Conservation (phyloP, 2,888 invertebrate genomes). For the Noctua fimbriata region DNA sequence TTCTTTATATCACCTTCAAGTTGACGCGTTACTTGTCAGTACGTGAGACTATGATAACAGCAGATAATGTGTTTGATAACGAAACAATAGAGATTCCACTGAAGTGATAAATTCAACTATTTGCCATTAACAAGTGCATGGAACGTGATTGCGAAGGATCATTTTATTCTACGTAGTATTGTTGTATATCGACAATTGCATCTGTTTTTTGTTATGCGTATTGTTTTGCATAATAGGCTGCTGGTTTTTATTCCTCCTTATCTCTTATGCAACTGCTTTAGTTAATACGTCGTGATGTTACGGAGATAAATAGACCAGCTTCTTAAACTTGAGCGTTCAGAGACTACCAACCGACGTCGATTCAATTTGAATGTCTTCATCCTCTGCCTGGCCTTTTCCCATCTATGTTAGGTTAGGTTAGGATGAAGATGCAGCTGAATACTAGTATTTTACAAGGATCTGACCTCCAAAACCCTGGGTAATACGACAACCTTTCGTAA, state of each 20-base stretch:
- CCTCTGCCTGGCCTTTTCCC: background rate
- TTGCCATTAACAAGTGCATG: slow-evolving; percentile 58
- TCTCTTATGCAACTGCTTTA: background rate
- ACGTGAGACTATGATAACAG: slow-evolving; percentile 70
- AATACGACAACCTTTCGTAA: no score
- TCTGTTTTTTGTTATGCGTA: slow-evolving; percentile 24
- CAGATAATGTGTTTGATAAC: slow-evolving; percentile 68
- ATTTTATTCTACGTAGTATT: slow-evolving; percentile 22
- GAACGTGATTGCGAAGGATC: slow-evolving; percentile 41
- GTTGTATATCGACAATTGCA: slow-evolving; percentile 28
- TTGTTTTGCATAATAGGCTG: slow-evolving; percentile 37
- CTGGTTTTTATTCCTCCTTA: background rate
- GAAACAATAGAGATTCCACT: slow-evolving; percentile 68
- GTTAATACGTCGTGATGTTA: background rate
- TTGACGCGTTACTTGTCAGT: slow-evolving; percentile 62
- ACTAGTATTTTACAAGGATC: no score
- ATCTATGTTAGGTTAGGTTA: no score
- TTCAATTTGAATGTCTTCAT: background rate
- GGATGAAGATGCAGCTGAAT: no score
- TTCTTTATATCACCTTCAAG: slow-evolving; percentile 56
- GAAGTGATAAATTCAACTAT: slow-evolving; percentile 61
- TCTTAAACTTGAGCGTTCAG: background rate
- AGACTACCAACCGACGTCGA: background rate
- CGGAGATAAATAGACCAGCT: background rate
- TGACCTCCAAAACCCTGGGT: no score